Base-by-base conservation (phyloP, 2,888 invertebrate species). In the Neoscelio sp. region DNA sequence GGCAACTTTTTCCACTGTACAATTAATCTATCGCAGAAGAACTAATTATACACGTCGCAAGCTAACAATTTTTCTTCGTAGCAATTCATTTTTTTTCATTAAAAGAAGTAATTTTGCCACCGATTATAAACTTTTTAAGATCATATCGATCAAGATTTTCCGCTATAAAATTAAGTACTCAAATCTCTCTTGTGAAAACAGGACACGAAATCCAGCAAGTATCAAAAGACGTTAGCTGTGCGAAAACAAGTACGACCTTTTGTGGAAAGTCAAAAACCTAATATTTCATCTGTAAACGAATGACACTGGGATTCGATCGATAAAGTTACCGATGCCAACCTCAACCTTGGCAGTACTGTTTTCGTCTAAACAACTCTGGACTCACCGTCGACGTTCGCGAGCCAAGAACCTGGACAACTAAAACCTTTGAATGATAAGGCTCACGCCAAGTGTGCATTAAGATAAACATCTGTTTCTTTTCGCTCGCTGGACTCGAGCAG, bases 361-460 rank as follows among this genome's bases (percentile, higher is more conserved):
- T 23, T 23, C 20, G 44, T 18, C 33, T 33, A 33, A 50, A 70
- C 10, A 52, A 5, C 6, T 13, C 2, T 13, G 26, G 58, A 12
- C 60, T 48, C 8, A 64, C 65, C 48, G 40, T 65, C 38, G 6
- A 60, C 56, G 7, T 26, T 35, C 28, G 35, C 73, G 54, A 78
- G 54, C 71, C 74, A 46, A 75, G 67, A 58, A 20, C 44, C 68
- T 40, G 46, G 44, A 77, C 73, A 62, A 64, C 46, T 70, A 77
- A 42, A 58, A n/a, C 50, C 42, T 17, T 18, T 23, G 58, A 0
- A 38, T 80, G 87, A 87, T 87, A 87, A 87, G 82, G 67, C 76
- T 83, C 88, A 88, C 88, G 88, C 87, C 79, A 88, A 84, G 80
- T 46, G 44, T 75, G 77, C 87, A 85, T 88, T 88, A 85, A 86